A percentile compares a stretch with the other conserved stretches of the same genome.
Conservation (phyloP, 2,797 vertebrate genomes). For the Mormyrops attenuatus region DNA sequence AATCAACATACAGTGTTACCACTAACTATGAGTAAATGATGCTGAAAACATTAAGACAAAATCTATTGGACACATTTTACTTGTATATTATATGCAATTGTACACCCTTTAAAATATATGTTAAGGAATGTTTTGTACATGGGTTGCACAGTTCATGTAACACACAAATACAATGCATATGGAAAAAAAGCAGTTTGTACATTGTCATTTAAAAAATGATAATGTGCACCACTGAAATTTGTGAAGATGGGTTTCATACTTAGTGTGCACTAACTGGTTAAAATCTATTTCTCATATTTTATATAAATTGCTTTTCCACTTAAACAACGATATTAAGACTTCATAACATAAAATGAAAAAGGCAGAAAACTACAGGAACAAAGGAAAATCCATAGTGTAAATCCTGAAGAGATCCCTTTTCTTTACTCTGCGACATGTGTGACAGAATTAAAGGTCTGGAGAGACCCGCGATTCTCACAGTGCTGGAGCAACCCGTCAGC, state of each 20-base stretch:
- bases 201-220: background rate
- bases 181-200: background rate
- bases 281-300: background rate
- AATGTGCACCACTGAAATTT: background rate
- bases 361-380: background rate
- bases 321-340: background rate
- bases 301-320: slow-evolving; percentile 12
- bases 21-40: background rate
- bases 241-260: background rate
- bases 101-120: slow-evolving; percentile 16
- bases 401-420: background rate
- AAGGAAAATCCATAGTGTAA: background rate
- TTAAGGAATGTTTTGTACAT: slow-evolving; percentile 18
- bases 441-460: background rate
- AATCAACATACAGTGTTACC: background rate
- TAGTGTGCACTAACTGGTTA: slow-evolving; percentile 16
- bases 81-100: slow-evolving; percentile 11
- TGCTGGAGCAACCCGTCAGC: background rate
- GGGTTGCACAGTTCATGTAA: slow-evolving; percentile 16
- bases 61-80: background rate
- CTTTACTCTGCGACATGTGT: background rate
- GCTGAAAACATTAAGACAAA: background rate
- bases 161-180: slow-evolving; percentile 8
- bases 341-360: background rate
- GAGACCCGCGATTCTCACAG: background rate